Conservation (phyloP, 2,113 vertebrate genomes). For the Rutilus rutilus region DNA sequence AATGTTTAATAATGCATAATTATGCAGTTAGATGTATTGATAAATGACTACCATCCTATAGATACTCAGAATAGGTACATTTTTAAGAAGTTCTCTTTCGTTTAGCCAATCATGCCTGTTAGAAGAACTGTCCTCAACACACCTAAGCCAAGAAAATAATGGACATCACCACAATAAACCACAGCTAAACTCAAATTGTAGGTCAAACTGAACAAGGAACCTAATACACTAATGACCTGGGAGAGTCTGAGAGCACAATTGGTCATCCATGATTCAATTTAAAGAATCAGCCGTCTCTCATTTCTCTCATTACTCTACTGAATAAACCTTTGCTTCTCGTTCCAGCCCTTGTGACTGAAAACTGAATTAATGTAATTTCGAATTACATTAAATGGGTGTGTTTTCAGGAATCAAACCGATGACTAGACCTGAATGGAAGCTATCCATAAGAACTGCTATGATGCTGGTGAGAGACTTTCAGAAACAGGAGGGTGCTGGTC, state of each 20-base stretch:
- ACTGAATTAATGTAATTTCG: conserved; percentile 32
- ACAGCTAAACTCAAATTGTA: neutral
- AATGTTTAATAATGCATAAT: neutral
- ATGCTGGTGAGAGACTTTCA: conserved; percentile 26
- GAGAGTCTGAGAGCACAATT: neutral
- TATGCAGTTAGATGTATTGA: neutral
- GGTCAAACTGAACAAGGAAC: neutral
- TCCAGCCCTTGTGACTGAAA: conserved; percentile 38
- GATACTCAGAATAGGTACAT: neutral
- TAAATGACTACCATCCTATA: neutral
- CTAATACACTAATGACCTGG: neutral
- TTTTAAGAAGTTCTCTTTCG: neutral
- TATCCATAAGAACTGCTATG: neutral
- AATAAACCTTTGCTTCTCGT: conserved; percentile 24
- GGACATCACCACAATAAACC: neutral
- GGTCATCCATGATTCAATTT: neutral
- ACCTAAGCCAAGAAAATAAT: neutral
- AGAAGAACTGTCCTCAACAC: neutral
- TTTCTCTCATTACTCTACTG: conserved; percentile 18
- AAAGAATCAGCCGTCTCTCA: conserved; percentile 18
- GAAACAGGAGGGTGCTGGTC: neutral
- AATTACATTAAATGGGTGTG: neutral
- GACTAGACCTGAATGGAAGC: neutral
- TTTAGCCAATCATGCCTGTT: neutral
- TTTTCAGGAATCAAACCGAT: neutral